phyloP scores from a whole-genome alignment of 2,113 vertebrate genomes.

The Gavia stellata region DNA sequence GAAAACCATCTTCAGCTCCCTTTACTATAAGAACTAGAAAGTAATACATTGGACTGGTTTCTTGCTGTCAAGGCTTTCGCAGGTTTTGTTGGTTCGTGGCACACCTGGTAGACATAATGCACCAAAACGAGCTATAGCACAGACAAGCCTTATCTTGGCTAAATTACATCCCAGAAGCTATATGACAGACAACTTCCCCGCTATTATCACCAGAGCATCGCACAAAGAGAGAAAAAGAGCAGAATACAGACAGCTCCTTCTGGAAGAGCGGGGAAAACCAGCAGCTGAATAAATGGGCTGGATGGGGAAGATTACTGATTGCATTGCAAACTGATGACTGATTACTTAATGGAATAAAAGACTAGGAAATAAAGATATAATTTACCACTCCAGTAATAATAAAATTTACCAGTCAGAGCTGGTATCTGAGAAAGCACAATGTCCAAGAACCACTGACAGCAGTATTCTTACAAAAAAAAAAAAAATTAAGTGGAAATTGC shows the following conservation, averaged over 20 bases:
- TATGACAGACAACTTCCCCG: background rate
- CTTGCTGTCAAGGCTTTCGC: background rate
- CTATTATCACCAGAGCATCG: background rate
- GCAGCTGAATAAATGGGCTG: background rate
- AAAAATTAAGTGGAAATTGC: background rate
- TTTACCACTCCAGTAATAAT: background rate
- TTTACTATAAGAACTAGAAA: background rate
- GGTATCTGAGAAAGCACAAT: background rate
- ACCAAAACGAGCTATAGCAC: fast-evolving
- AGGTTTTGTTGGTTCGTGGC: background rate
- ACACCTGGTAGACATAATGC: background rate
- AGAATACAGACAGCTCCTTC: background rate
- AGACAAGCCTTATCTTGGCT: background rate
- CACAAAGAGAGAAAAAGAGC: background rate
- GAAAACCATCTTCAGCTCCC: background rate
- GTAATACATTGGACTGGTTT: background rate
- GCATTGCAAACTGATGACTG: background rate
- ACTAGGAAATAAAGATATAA: background rate
- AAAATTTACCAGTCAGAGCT: background rate
- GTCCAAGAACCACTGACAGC: background rate
- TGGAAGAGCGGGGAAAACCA: background rate
- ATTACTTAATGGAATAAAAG: background rate
- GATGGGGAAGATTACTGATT: background rate
- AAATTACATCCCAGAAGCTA: background rate
- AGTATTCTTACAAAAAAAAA: background rate